phyloP scores from a whole-genome alignment of 2,888 invertebrate genomes.

The Ceratothoa steindachneri region DNA sequence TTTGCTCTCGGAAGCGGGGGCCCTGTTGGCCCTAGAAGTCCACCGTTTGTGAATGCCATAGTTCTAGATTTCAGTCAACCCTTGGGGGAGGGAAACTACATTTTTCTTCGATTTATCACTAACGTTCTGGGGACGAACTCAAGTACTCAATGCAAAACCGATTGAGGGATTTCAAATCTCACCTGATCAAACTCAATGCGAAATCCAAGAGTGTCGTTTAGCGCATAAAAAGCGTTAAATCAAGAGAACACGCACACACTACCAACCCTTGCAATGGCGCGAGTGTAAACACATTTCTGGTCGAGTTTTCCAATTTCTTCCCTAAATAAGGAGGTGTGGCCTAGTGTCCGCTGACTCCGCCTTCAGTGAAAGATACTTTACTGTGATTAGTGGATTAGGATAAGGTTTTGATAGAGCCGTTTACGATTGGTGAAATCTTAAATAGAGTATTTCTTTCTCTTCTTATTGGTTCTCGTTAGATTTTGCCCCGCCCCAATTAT shows the following conservation, averaged over 20 bases:
- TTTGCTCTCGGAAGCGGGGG: slow-evolving; percentile 23
- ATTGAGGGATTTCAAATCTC: no score
- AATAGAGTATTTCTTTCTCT: neutral
- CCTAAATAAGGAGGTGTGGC: neutral
- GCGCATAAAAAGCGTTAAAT: no score
- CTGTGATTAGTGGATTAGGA: neutral
- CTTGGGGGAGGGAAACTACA: no score
- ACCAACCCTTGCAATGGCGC: neutral
- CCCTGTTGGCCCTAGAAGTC: neutral
- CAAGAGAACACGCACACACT: neutral
- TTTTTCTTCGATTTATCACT: no score
- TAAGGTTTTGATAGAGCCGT: neutral
- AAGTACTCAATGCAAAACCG: no score
- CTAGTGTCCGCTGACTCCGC: neutral
- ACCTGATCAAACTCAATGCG: no score
- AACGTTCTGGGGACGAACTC: no score
- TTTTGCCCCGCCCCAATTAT: neutral
- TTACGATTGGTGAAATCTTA: neutral
- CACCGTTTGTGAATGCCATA: neutral
- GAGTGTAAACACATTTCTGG: neutral
- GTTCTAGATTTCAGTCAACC: no score
- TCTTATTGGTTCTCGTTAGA: neutral
- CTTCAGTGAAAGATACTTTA: neutral
- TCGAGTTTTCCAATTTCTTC: neutral
- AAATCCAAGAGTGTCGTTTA: no score